Evolutionary conservation across 2,113 vertebrate genomes (phyloP), one percentile per base, ranked within the genome.

Genomic region (Lamprotornis superbus): DNA sequence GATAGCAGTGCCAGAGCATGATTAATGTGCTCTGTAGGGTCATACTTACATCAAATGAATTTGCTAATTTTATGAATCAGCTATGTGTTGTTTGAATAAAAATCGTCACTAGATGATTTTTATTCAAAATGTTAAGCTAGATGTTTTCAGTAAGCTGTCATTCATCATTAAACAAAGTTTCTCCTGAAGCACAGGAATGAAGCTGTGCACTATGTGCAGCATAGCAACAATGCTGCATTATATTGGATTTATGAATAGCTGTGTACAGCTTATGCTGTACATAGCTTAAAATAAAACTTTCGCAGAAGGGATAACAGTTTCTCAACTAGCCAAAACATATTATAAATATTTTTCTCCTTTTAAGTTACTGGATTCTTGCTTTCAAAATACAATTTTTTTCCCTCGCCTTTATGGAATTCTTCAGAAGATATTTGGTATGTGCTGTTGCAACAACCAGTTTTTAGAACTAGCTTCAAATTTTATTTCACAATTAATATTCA

Each of bases 161-260:
- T 77, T 87, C 63, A 68, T 90, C 67, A 74, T 87, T 78, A 89
- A 52, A 83, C 4, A 56, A 73, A 86, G 78, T 93, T 79, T 21
- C 52, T 95, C 59, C 69, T 67, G 24, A 91, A 90, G 80, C 39
- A 94, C 55, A 87, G 30, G 55, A 81, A 78, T 81, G 60, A 96
- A 92, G 12, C 47, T 71, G 55, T 47, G 76, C 91, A 33, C 40
- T 53, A 28, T 23, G 52, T 92, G 55, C 73, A 88, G 61, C 35
- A 53, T 53, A 81, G 55, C 84, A 91, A 82, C 61, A 87, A 70
- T 42, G 64, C 37, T 83, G 35, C 27, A 63, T 80, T 87, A 68
- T 44, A 25, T 5, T n/a, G 9, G 25, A 39, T 71, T 77, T 88
- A 40, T 76, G 46, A 90, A 83, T 52, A 83, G 30, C 28, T 39